Conservation (phyloP, 1,140 invertebrate species). For the Apis florea region DNA sequence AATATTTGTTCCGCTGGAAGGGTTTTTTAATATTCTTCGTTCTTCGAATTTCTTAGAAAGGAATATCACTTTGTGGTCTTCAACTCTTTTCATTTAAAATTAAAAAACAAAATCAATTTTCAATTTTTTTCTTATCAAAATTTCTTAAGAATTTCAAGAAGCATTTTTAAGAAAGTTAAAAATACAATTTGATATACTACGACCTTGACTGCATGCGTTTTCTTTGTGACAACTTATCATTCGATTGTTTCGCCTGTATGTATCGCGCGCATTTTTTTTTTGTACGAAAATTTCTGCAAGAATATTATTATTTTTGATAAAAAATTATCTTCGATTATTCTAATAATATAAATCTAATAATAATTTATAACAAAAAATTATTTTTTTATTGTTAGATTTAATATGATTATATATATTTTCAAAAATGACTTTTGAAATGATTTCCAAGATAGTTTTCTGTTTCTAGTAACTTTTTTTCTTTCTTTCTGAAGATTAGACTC, state of each 20-base stretch:
- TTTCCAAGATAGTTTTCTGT: neutral
- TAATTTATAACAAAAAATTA: too few relatives aligned
- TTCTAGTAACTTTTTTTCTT: neutral
- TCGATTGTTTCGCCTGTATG: neutral
- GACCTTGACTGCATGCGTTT: conserved; percentile 8
- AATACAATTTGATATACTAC: neutral
- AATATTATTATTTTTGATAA: too few relatives aligned
- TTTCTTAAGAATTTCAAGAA: neutral
- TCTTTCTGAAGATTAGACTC: too few relatives aligned
- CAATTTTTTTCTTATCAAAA: neutral
- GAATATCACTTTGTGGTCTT: neutral
- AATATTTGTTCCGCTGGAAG: neutral
- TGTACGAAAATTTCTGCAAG: too few relatives aligned
- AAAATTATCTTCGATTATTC: too few relatives aligned
- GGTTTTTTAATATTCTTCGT: neutral
- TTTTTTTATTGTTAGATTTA: too few relatives aligned
- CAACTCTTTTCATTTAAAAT: too few relatives aligned
- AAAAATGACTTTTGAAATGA: too few relatives aligned
- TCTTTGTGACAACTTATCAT: neutral
- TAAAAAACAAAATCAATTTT: neutral
- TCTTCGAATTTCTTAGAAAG: neutral
- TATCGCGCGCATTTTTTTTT: neutral
- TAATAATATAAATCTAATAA: too few relatives aligned
- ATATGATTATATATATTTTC: too few relatives aligned
- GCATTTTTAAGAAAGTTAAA: neutral